These are phyloP conservation scores for Micoletzkya japonica DNA, from an alignment of 2,888 invertebrate species.

Conservation along the genomic window DNA sequence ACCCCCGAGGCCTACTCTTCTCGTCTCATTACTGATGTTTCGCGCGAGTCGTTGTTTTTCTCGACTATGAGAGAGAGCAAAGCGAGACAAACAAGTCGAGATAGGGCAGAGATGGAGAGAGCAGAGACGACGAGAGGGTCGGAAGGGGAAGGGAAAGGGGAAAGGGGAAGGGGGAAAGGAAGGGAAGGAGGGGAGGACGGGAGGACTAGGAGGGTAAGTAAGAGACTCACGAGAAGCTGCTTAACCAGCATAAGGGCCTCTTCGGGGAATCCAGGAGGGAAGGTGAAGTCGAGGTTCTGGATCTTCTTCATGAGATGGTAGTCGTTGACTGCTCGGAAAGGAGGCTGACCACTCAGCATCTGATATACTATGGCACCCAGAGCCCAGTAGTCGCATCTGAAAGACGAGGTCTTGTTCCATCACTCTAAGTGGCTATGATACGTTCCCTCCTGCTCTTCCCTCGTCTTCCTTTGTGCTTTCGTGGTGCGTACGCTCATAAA, in stretches of 20 bases:
- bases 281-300: constrained; percentile 81
- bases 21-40: too few relatives aligned
- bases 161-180: constrained; percentile 9
- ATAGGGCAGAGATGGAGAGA: neutral
- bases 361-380: constrained; percentile 76
- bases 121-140: neutral
- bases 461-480: neutral
- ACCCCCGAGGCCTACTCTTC: too few relatives aligned
- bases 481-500: neutral
- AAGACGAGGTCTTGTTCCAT: constrained; percentile 24
- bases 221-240: constrained; percentile 73
- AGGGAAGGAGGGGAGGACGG: neutral
- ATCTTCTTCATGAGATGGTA: constrained; percentile 96
- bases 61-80: too few relatives aligned
- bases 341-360: constrained; percentile 89
- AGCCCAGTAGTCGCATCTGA: constrained; percentile 89
- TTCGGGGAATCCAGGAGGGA: constrained; percentile 86
- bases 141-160: neutral
- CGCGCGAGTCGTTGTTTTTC: too few relatives aligned
- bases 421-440: neutral
- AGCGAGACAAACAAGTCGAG: constrained; percentile 19
- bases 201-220: neutral
- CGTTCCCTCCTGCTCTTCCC: neutral
- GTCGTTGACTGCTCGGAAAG: constrained; percentile 86
- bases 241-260: constrained; percentile 85